phyloP scores from a whole-genome alignment of 1,140 invertebrate species.

The Leptonema lineaticorne region DNA sequence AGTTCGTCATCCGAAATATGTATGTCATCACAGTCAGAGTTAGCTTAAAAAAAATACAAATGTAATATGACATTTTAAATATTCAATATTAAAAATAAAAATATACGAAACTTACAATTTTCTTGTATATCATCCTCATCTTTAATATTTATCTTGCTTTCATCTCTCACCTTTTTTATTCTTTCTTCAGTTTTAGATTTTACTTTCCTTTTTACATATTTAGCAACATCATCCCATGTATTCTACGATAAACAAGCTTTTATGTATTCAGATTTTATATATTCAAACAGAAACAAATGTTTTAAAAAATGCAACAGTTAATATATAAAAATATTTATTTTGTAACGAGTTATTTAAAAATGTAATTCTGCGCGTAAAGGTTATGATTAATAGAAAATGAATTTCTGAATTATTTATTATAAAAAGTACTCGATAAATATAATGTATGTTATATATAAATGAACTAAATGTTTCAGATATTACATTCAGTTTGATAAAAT shows the following conservation, averaged over 20 bases:
- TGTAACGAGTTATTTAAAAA: too few relatives aligned
- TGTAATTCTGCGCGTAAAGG: too few relatives aligned
- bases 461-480: conserved; percentile 2
- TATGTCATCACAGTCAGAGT: conserved; percentile 45
- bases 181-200: conserved; percentile 84
- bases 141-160: conserved; percentile 31
- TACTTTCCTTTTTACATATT: conserved; percentile 79
- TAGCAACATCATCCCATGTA: conserved; percentile 82
- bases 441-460: not conserved
- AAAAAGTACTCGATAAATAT: not conserved
- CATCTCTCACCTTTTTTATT: conserved; percentile 65
- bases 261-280: not conserved
- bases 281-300: not conserved
- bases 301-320: not conserved
- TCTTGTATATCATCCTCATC: conserved; percentile 44
- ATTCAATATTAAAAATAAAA: conserved; percentile 44
- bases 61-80: too few relatives aligned
- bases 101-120: conserved; percentile 5
- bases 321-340: not conserved
- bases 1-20: conserved; percentile 71
- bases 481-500: too few relatives aligned
- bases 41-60: conserved; percentile 28
- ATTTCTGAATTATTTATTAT: too few relatives aligned
- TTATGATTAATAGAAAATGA: too few relatives aligned
- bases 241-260: conserved; percentile 57